A percentile compares a stretch with the other conserved stretches of the same genome.
phyloP scores from a whole-genome alignment of 1,140 invertebrate species.

The Cataglyphis hispanica region DNA sequence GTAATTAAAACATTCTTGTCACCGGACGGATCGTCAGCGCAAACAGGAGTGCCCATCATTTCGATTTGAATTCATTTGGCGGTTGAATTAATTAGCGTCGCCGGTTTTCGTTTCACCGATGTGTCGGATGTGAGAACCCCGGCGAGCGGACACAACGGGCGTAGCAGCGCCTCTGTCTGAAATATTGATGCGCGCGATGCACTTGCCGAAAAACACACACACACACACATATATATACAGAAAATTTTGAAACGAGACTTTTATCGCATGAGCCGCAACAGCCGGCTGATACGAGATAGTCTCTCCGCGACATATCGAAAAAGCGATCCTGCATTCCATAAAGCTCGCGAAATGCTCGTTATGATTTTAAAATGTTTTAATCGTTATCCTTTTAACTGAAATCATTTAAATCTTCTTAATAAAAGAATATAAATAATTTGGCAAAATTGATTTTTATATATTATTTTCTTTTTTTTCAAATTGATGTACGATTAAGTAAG shows the following conservation, averaged over 20 bases:
- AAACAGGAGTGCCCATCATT: constrained; percentile 76
- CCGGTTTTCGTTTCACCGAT: constrained; percentile 46
- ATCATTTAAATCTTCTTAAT: not conserved
- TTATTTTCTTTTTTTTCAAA: not conserved
- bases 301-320: constrained; percentile 26
- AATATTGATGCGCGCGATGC: constrained; percentile 50
- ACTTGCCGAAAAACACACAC: constrained; percentile 19
- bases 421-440: not conserved
- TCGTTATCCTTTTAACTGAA: too few relatives aligned
- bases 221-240: not conserved
- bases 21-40: constrained; percentile 66
- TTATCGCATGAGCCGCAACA: constrained; percentile 40
- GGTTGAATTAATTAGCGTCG: constrained; percentile 68
- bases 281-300: constrained; percentile 26
- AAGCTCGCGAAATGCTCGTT: not conserved
- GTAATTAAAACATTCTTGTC: constrained; percentile 84
- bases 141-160: not conserved
- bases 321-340: constrained; percentile 11
- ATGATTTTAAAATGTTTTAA: constrained; percentile 17
- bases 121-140: constrained; percentile 11
- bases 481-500: not conserved
- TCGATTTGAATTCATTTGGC: constrained; percentile 74
- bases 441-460: not conserved
- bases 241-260: constrained; percentile 55
- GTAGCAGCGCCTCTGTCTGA: constrained; percentile 58